phyloP scores from a whole-genome alignment of 2,888 invertebrate species.

The Eumacrocentrus americanus region DNA sequence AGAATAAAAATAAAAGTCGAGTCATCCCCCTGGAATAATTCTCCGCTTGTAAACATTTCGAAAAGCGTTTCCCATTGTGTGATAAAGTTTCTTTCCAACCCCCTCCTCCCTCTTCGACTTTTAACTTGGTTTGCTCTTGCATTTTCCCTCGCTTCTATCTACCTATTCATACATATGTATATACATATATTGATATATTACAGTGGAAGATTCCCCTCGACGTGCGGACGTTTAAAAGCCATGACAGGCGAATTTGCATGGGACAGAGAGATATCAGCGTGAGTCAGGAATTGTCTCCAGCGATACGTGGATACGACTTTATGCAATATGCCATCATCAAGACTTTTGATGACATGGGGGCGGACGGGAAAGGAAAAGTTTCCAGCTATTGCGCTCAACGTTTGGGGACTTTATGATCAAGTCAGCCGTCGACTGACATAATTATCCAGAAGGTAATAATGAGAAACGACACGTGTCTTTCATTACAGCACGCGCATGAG shows the following conservation, averaged over 20 bases:
- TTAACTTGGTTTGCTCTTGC: slow-evolving; percentile 4
- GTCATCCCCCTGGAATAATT: background rate
- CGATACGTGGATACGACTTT: background rate
- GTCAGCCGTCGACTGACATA: slow-evolving; percentile 28
- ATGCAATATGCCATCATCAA: slow-evolving; percentile 8
- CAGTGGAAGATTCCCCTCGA: background rate
- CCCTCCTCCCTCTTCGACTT: too few species aligned
- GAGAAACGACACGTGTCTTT: slow-evolving; percentile 17
- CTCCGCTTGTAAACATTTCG: slow-evolving; percentile 11
- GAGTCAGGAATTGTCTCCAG: background rate
- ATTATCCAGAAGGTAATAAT: slow-evolving; percentile 27
- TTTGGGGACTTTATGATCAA: slow-evolving; percentile 27
- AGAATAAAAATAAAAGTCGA: background rate
- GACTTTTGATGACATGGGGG: background rate
- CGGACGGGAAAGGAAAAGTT: slow-evolving; percentile 6
- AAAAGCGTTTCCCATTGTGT: slow-evolving; percentile 16
- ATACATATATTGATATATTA: background rate
- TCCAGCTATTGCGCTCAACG: slow-evolving; percentile 7
- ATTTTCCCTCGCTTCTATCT: background rate
- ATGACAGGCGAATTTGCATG: slow-evolving; percentile 11
- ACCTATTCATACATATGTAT: background rate
- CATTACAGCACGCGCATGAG: slow-evolving; percentile 19
- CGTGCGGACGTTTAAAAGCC: slow-evolving; percentile 6
- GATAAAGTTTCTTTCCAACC: slow-evolving; percentile 10
- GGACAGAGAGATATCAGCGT: slow-evolving; percentile 1